Evolutionary conservation across 2,113 vertebrate species (phyloP).

Genomic region (Fulica atra): DNA sequence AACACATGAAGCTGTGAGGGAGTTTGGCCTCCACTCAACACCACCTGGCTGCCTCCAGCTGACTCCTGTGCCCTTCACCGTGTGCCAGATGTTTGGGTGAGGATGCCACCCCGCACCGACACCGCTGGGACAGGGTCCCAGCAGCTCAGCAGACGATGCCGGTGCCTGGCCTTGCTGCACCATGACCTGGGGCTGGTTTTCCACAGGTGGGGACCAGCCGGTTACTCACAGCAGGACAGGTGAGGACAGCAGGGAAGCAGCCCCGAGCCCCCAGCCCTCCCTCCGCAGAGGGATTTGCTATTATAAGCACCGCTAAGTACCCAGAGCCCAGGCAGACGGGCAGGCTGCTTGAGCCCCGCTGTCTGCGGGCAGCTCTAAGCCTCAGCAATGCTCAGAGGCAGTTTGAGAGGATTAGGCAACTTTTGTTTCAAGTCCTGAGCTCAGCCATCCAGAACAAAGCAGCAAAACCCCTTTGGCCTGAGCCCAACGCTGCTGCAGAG

Average conservation of each 20-base stretch:
- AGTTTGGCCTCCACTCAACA: neutral
- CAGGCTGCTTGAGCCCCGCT: neutral
- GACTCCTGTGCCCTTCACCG: neutral
- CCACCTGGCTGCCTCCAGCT: neutral
- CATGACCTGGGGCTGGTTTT: neutral
- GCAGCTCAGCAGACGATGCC: neutral
- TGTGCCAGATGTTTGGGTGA: neutral
- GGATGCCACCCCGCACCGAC: neutral
- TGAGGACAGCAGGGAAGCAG: neutral
- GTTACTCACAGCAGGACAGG: fast-evolving
- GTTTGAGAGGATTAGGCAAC: slow-evolving; percentile 50
- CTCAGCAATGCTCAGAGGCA: neutral
- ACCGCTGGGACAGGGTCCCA: neutral
- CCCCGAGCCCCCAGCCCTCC: neutral
- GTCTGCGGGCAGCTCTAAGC: neutral
- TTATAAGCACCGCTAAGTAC: neutral
- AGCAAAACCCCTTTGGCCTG: neutral
- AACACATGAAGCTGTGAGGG: fast-evolving
- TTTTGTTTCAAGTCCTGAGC: slow-evolving; percentile 30
- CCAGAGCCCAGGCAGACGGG: neutral
- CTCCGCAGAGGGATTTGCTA: neutral
- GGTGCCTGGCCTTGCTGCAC: neutral
- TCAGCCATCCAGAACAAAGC: slow-evolving; percentile 41
- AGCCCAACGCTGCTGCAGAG: neutral
- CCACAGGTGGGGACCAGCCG: neutral